phyloP scores from a whole-genome alignment of 2,797 vertebrate species.

The Anguilla obscura region DNA sequence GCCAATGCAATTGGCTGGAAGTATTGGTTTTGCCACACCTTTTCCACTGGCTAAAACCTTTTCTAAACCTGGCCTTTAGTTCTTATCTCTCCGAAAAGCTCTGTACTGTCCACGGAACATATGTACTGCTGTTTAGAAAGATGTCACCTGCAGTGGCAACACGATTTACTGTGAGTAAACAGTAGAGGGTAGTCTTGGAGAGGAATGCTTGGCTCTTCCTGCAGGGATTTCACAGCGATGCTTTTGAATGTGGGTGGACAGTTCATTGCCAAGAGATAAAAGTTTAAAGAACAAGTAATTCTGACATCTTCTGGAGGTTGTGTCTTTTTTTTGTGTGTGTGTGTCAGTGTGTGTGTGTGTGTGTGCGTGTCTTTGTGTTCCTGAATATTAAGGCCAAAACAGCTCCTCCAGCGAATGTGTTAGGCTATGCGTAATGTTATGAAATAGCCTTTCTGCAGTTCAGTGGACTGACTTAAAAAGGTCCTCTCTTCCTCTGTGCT shows the following conservation, averaged over 20 bases:
- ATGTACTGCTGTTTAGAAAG: not conserved
- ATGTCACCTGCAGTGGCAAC: not conserved
- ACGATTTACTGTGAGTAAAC: slow-evolving; percentile 22
- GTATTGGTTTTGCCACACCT: not conserved
- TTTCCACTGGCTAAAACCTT: not conserved
- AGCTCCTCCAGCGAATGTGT: not conserved
- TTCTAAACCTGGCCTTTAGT: not conserved
- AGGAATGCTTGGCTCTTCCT: not conserved
- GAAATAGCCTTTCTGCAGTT: not conserved
- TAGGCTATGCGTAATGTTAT: not conserved
- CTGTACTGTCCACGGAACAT: not conserved
- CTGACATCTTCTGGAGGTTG: slow-evolving; percentile 62
- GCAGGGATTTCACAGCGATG: slow-evolving; percentile 28
- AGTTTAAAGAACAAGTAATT: slow-evolving; percentile 52
- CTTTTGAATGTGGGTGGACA: slow-evolving; percentile 64
- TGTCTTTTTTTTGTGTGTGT: slow-evolving; percentile 26
- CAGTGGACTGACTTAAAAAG: not conserved
- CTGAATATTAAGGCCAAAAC: not conserved
- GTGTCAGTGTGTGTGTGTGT: not conserved
- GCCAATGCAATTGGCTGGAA: not conserved
- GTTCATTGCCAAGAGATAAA: slow-evolving; percentile 57
- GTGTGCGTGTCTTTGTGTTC: not conserved
- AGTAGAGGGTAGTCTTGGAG: slow-evolving; percentile 35
- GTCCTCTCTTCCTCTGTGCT: not conserved
- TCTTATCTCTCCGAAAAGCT: not conserved